Base-by-base conservation (phyloP, 2,113 vertebrate genomes). In the Zosterops hypoxanthus region DNA sequence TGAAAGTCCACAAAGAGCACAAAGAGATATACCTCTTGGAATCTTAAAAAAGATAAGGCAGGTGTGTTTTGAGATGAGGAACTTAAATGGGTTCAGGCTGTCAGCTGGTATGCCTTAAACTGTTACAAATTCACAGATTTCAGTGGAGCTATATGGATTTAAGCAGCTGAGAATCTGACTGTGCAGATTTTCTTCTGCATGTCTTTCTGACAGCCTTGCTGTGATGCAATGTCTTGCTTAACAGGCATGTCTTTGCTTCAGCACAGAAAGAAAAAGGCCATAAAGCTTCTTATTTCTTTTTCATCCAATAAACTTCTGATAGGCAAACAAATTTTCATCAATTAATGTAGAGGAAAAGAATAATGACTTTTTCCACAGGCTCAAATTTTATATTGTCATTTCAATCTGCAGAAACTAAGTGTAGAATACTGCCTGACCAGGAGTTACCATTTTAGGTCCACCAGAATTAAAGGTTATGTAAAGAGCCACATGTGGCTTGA, bases 141-240 rank as follows among this genome's bases (percentile, higher is more conserved):
- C 26, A n/a, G 56, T 81, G 75, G 60, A 86, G 71, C 60, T 86
- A n/a, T 80, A 68, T 88, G 82, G 36, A 75, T 68, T 75, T 81
- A 88, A 94, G 89, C 87, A 97, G 88, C 79, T 96, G 96, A 92
- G 96, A 95, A 93, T 94, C 52, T 14, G 13, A 85, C 29, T 59
- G 5, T 87, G 75, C 56, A 88, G 66, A 36, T 88, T 93, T 90
- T 63, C 47, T 86, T 87, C 82, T 88, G 50, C 18, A 14, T 47
- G 11, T 39, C 70, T 79, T 92, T 61, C 68, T 70, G 63, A 80
- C 55, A 88, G 82, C 39, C 42, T 88, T 61, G 50, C 61, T 53
- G 41, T 64, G 69, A 81, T 71, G 64, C 82, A 93, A 8, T 11
- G 8, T 49, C 77, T 33, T 95, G 79, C 89, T 88, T 89, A 95